Percentiles rank a stretch among this genome's conserved stretches.
Evolutionary conservation across 2,888 invertebrate species (phyloP).

Genomic region (Cetonia aurata): DNA sequence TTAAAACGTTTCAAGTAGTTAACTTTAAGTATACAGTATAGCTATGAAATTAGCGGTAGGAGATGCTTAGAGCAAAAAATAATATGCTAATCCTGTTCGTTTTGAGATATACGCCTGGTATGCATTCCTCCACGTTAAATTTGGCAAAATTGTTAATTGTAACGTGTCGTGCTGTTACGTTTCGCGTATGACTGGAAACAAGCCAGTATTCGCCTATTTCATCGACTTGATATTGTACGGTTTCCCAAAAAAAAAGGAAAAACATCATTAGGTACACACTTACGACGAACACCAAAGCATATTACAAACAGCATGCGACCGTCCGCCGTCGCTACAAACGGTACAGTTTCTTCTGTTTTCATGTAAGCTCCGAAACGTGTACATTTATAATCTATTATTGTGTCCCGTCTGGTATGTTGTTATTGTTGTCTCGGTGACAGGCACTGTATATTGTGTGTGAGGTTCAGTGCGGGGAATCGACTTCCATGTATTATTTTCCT

Average conservation of each 20-base stretch:
- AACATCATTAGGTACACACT: conserved; percentile 17
- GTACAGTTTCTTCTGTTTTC: neutral
- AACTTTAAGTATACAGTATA: too few species aligned
- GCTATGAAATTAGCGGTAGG: too few species aligned
- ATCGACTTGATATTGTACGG: conserved; percentile 21
- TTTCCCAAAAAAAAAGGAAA: conserved; percentile 18
- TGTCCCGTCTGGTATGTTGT: neutral
- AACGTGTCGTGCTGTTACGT: neutral
- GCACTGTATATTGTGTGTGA: neutral
- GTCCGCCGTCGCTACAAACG: neutral
- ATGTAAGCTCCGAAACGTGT: neutral
- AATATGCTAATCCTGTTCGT: too few species aligned
- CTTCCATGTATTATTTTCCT: conserved; percentile 8
- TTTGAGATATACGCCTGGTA: too few species aligned
- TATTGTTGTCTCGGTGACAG: conserved; percentile 4
- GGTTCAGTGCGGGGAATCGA: neutral
- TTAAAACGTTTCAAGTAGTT: too few species aligned
- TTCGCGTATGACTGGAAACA: conserved; percentile 28
- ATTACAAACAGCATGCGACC: neutral
- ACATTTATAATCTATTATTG: conserved; percentile 12
- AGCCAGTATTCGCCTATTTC: conserved; percentile 32
- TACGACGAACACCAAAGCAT: neutral
- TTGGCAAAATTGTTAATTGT: conserved; percentile 39
- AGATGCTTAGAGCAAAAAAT: too few species aligned
- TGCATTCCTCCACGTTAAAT: neutral